phyloP scores from a whole-genome alignment of 2,113 vertebrate species.

The Podarcis cretensis region DNA sequence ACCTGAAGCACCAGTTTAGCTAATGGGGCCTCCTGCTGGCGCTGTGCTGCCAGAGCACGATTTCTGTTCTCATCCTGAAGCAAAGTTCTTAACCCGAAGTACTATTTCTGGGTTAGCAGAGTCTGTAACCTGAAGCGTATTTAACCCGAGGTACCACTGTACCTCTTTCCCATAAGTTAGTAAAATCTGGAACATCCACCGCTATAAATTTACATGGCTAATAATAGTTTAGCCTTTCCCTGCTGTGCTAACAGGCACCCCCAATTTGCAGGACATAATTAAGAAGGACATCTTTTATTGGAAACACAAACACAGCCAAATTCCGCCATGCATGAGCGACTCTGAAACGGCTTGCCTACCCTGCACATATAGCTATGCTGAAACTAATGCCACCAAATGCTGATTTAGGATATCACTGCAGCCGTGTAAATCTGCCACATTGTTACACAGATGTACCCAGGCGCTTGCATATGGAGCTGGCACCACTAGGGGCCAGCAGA shows the following conservation, averaged over 20 bases:
- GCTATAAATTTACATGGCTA: not conserved
- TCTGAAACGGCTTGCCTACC: conserved; percentile 40
- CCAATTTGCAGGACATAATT: not conserved
- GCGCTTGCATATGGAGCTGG: fast-evolving
- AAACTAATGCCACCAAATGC: conserved; percentile 37
- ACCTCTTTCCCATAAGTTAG: not conserved
- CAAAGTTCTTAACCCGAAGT: too few species aligned
- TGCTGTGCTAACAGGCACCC: not conserved
- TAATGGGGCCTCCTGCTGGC: too few species aligned
- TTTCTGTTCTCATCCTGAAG: too few species aligned
- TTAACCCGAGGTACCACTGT: too few species aligned
- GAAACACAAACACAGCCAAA: conserved; percentile 34
- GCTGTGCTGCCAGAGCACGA: fast-evolving
- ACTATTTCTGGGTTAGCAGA: too few species aligned
- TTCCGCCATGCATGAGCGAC: conserved; percentile 15
- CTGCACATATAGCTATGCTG: conserved; percentile 5
- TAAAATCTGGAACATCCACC: not conserved
- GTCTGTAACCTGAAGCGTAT: too few species aligned
- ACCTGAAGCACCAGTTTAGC: too few species aligned
- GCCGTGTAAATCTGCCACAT: conserved; percentile 19
- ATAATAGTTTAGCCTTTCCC: conserved; percentile 9
- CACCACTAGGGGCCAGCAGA: conserved; percentile 63
- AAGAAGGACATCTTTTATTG: conserved; percentile 1
- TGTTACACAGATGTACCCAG: conserved; percentile 18
- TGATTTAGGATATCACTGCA: conserved; percentile 38